phyloP scores from a whole-genome alignment of 2,797 vertebrate genomes.

The Bradypus variegatus region DNA sequence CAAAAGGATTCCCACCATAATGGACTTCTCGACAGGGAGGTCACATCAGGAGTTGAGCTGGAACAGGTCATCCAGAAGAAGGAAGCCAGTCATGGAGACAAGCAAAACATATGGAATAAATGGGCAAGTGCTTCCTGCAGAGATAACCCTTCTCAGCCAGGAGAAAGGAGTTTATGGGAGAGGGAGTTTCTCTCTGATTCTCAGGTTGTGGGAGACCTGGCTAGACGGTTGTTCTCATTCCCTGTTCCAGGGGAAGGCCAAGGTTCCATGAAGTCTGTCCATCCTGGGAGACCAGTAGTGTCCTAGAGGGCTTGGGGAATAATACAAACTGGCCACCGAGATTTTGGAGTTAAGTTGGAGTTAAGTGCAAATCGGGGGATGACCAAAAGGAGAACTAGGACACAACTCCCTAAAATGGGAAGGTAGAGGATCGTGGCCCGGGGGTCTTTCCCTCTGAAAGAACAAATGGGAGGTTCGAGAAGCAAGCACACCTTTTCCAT shows the following conservation, averaged over 20 bases:
- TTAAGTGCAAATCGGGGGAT: neutral
- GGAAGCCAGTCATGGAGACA: conserved; percentile 1
- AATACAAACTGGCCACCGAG: neutral
- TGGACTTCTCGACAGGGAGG: neutral
- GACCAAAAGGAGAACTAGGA: conserved; percentile 25
- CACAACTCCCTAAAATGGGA: conserved; percentile 33
- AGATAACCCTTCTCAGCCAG: neutral
- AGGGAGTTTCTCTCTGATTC: neutral
- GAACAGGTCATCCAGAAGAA: conserved; percentile 15
- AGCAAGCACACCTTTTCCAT: conserved; percentile 59
- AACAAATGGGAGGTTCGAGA: conserved; percentile 50
- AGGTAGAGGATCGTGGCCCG: neutral
- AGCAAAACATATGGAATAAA: neutral
- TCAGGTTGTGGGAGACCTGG: neutral
- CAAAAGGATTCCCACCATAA: neutral
- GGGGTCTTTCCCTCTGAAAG: conserved; percentile 18
- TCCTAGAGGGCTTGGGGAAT: neutral
- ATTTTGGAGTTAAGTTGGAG: neutral
- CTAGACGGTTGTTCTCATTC: neutral
- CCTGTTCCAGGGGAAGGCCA: neutral
- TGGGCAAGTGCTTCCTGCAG: neutral
- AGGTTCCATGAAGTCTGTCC: neutral
- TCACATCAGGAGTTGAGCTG: neutral
- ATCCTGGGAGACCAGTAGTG: neutral
- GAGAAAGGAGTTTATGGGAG: neutral